Evolutionary conservation across 2,797 vertebrate genomes (phyloP), one percentile per base, ranked within the genome.

Genomic region (Austrolebias charrua): DNA sequence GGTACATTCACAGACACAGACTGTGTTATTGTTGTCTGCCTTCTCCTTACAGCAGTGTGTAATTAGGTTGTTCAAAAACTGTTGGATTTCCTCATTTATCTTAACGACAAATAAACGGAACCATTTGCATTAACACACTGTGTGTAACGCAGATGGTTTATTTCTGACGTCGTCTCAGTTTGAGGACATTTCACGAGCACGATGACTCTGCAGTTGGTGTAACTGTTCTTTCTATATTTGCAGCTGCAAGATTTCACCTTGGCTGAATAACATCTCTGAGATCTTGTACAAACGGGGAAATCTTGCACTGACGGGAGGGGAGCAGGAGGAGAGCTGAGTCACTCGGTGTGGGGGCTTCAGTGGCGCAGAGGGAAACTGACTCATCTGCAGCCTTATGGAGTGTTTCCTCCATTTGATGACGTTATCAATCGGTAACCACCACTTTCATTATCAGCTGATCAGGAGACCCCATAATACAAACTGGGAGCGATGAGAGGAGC

Each of bases 351-450:
- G 86, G 83, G 78, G 88, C 76, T 81, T 54, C 6, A 13, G 38
- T 70, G 71, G 66, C 52, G n/a, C 69, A 72, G 67, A 68, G 70
- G 81, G 69, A 53, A 73, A 73, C 75, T 83, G 86, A 90, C 88
- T 91, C 88, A 91, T 86, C 82, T 58, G 55, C 58, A 73, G 73
- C 59, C 68, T 24, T 87, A 88, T 86, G 83, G 78, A 91, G 88
- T 77, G 87, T 85, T 85, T 86, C 80, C 86, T 86, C 65, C 62
- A 78, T 82, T 65, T 83, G 81, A 88, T 86, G 84, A 79, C 82
- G 86, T 88, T 88, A 90, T 78, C 62, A 28, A 61, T 46, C 51
- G 35, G 80, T 40, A 77, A 83, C 81, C 81, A 77, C 85, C 80
- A 42, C 75, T 65, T 28, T 58, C 80, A 73, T 87, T 82, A 78